phyloP scores from a whole-genome alignment of 2,113 vertebrate species.

The Tiliqua scincoides region DNA sequence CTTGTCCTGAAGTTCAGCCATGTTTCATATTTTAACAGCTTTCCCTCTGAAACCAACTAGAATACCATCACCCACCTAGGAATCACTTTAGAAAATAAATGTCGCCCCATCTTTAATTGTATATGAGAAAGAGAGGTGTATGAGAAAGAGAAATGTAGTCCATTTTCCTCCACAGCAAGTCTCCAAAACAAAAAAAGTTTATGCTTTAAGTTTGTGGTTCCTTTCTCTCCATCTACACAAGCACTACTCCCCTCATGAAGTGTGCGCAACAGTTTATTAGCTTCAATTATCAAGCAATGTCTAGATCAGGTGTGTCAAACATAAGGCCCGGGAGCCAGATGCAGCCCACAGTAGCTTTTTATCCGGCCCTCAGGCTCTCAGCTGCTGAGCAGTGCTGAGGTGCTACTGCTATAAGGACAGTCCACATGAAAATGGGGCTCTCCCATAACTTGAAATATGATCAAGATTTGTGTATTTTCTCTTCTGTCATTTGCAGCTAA shows the following conservation, averaged over 20 bases:
- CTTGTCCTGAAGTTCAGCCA: neutral
- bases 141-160: neutral
- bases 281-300: no score
- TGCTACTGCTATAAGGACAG: no score
- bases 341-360: no score
- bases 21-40: slow-evolving; percentile 30
- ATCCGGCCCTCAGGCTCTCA: no score
- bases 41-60: neutral
- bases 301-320: no score
- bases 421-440: no score
- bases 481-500: no score
- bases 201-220: neutral
- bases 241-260: neutral
- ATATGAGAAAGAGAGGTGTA: neutral
- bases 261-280: no score
- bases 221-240: neutral
- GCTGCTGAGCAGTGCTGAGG: no score
- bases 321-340: no score
- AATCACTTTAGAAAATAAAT: neutral
- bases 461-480: no score
- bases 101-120: neutral
- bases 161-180: neutral
- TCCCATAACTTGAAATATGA: no score
- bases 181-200: neutral
- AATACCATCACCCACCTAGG: neutral